These are phyloP conservation scores for Cheilinus undulatus DNA, from an alignment of 2,113 vertebrate species.

Conservation along the genomic window DNA sequence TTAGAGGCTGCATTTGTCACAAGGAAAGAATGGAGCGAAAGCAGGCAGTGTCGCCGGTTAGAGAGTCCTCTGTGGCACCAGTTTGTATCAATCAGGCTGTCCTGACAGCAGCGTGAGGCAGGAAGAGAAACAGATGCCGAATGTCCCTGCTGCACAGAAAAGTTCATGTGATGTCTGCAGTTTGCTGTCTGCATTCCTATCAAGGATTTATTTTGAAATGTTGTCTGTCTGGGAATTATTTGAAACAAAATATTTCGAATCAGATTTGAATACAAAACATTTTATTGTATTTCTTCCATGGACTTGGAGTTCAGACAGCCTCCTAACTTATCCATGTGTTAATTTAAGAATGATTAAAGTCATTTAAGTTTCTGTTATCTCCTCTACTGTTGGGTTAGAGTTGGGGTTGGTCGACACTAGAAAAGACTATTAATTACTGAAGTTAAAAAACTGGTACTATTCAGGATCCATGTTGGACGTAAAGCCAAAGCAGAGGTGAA, in stretches of 20 bases:
- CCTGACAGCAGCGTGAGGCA: constrained; percentile 39
- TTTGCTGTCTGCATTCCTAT: background rate
- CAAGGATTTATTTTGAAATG: background rate
- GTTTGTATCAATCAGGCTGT: constrained; percentile 62
- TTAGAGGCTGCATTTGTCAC: constrained; percentile 69
- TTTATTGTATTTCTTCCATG: background rate
- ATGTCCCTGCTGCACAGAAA: background rate
- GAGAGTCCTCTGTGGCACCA: constrained; percentile 25
- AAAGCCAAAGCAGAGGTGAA: no score
- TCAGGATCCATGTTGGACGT: no score
- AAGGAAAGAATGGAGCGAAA: constrained; percentile 20
- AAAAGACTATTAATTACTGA: no score
- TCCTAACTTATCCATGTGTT: no score
- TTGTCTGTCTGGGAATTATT: background rate
- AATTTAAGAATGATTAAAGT: no score
- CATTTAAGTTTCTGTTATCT: no score
- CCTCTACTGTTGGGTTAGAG: no score
- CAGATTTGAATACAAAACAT: no score
- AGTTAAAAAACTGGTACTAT: no score
- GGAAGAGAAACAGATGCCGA: constrained; percentile 40
- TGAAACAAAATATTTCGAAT: background rate
- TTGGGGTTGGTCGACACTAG: no score
- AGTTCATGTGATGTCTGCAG: constrained; percentile 16
- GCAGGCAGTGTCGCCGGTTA: constrained; percentile 7
- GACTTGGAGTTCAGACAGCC: no score